A percentile compares a stretch with the other conserved stretches of the same genome.
Evolutionary conservation across 2,888 invertebrate species (phyloP).

Genomic region (Aphodius sticticus): DNA sequence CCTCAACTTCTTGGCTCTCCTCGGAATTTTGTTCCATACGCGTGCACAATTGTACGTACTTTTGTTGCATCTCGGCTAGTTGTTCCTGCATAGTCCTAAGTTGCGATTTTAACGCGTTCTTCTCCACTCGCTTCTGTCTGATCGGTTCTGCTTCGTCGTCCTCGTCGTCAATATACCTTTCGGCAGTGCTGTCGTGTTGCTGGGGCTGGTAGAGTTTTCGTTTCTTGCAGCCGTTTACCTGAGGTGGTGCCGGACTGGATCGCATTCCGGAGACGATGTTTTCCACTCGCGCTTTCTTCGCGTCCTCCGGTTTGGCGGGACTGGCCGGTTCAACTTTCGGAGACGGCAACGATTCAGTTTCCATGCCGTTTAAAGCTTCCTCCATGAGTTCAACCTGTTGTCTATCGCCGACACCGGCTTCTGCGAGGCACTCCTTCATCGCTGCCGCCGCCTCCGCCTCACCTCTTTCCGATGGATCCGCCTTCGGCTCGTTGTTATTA

Average conservation of each 20-base stretch:
- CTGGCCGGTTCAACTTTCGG: conserved; percentile 67
- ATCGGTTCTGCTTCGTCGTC: conserved; percentile 79
- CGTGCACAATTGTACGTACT: conserved; percentile 87
- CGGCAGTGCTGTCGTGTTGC: conserved; percentile 81
- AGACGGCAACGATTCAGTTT: conserved; percentile 69
- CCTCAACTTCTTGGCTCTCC: conserved; percentile 78
- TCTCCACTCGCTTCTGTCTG: conserved; percentile 85
- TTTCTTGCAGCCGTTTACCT: conserved; percentile 94
- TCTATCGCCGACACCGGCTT: conserved; percentile 65
- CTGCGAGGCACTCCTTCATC: conserved; percentile 70
- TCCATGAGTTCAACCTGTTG: conserved; percentile 65
- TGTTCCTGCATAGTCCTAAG: conserved; percentile 88
- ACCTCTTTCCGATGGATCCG: conserved; percentile 47
- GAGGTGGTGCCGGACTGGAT: conserved; percentile 81
- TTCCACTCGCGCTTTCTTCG: conserved; percentile 93
- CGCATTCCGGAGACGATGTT: conserved; percentile 95
- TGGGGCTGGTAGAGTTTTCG: conserved; percentile 95
- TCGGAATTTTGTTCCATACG: conserved; percentile 83
- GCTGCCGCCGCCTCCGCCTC: conserved; percentile 46
- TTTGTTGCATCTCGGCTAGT: conserved; percentile 89
- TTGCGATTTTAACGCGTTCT: conserved; percentile 86
- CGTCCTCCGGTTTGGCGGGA: conserved; percentile 69
- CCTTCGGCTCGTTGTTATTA: conserved; percentile 65
- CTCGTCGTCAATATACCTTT: conserved; percentile 76
- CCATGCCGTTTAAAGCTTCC: conserved; percentile 69